A percentile compares a stretch with the other conserved stretches of the same genome.
phyloP scores from a whole-genome alignment of 2,888 invertebrate genomes.

The Caenorhabditis sinica region DNA sequence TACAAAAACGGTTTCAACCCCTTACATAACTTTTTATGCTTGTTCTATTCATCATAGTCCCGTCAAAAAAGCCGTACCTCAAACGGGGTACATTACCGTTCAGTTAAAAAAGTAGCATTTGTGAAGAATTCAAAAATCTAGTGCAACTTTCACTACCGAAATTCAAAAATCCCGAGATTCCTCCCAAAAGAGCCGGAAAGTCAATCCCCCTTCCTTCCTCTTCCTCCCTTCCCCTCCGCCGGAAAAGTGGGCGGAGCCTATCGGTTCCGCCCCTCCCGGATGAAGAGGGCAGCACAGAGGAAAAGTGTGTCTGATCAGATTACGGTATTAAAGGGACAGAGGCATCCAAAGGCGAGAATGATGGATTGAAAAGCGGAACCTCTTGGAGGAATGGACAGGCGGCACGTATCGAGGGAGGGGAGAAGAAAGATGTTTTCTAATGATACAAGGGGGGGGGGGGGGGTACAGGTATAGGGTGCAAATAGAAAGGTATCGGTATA shows the following conservation, averaged over 20 bases:
- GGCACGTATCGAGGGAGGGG: slow-evolving; percentile 18
- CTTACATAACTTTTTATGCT: too few species aligned
- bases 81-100: too few species aligned
- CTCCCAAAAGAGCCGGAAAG: background rate
- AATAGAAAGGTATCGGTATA: slow-evolving; percentile 17
- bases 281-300: background rate
- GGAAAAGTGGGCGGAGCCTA: slow-evolving; percentile 34
- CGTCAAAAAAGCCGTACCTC: too few species aligned
- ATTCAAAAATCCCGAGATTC: background rate
- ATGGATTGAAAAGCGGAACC: slow-evolving; percentile 47
- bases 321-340: slow-evolving; percentile 49
- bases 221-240: background rate
- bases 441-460: slow-evolving; percentile 43
- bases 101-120: too few species aligned
- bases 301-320: slow-evolving; percentile 41
- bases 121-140: background rate
- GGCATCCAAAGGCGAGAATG: slow-evolving; percentile 26
- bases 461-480: slow-evolving; percentile 10
- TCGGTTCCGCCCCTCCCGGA: slow-evolving; percentile 31
- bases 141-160: background rate
- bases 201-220: background rate
- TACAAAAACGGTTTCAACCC: too few species aligned
- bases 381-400: slow-evolving; percentile 23
- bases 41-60: too few species aligned
- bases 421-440: slow-evolving; percentile 49